Evolutionary conservation across 1,140 invertebrate genomes (phyloP).

Genomic region (Heliothis virescens): DNA sequence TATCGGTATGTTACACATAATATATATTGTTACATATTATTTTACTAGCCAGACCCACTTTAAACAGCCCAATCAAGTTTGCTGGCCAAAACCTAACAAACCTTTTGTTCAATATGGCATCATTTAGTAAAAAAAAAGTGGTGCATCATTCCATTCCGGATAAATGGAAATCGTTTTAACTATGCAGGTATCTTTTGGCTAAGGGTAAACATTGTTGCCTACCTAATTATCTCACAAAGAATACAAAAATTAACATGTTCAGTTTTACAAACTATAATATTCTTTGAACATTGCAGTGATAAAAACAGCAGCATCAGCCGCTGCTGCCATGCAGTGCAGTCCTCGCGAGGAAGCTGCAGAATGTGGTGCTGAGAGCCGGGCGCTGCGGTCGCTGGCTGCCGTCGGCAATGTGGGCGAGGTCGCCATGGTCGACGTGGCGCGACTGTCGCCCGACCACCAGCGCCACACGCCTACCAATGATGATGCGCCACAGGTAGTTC

Average conservation of each 20-base stretch:
- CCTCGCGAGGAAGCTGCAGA: background rate
- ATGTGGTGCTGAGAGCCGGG: slow-evolving; percentile 30
- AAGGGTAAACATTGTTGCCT: no score
- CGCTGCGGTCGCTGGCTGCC: slow-evolving; percentile 17
- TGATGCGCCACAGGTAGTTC: slow-evolving; percentile 48
- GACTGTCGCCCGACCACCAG: slow-evolving; percentile 11
- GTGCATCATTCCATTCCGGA: no score
- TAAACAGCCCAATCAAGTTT: background rate
- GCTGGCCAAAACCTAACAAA: no score
- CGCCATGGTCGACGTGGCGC: background rate
- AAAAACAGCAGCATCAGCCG: slow-evolving; percentile 54
- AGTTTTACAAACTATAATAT: background rate
- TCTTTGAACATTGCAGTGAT: slow-evolving; percentile 51
- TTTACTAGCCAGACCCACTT: background rate
- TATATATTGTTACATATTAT: no score
- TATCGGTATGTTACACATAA: slow-evolving; percentile 65
- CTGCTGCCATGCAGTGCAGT: slow-evolving; percentile 20
- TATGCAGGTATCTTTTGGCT: no score
- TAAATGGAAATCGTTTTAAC: no score
- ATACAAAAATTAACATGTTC: background rate
- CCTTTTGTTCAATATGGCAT: no score
- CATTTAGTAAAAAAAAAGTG: no score
- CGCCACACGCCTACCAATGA: slow-evolving; percentile 28
- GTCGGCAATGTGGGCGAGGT: slow-evolving; percentile 15
- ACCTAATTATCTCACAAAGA: background rate